These are phyloP conservation scores for Aplodontia rufa DNA, from an alignment of 2,113 vertebrate genomes.

Conservation along the genomic window DNA sequence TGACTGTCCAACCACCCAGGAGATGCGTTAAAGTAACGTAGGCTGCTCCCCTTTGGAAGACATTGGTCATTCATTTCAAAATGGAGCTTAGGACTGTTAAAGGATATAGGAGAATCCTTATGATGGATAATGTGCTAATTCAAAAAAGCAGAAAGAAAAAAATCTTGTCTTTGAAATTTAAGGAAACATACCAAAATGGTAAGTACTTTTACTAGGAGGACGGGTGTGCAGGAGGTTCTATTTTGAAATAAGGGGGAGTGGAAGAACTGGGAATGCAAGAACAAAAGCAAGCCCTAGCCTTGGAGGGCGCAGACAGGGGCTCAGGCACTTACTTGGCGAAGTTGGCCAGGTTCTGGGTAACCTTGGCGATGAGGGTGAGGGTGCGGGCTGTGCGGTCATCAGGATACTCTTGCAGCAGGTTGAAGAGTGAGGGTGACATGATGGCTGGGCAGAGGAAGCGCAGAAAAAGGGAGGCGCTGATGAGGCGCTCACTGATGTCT, in stretches of 20 bases:
- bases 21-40: background rate
- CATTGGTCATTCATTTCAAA: background rate
- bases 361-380: constrained; percentile 98
- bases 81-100: background rate
- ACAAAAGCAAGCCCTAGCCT: background rate
- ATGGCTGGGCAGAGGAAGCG: constrained; percentile 98
- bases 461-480: constrained; percentile 97
- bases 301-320: too few species aligned
- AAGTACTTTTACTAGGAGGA: background rate
- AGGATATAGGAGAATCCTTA: background rate
- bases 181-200: background rate
- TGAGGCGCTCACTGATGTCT: constrained; percentile 97
- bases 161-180: constrained; percentile 16
- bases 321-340: constrained; percentile 93
- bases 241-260: background rate
- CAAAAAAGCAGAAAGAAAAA: constrained; percentile 42
- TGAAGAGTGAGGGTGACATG: constrained; percentile 99
- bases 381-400: constrained; percentile 98
- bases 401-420: constrained; percentile 97
- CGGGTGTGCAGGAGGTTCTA: background rate
- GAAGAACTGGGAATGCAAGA: too few species aligned
- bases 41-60: background rate
- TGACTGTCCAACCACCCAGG: background rate
- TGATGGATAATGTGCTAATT: background rate
- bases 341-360: constrained; percentile 99